Conservation (phyloP, 2,113 vertebrate genomes). For the Tachysurus vachellii region DNA sequence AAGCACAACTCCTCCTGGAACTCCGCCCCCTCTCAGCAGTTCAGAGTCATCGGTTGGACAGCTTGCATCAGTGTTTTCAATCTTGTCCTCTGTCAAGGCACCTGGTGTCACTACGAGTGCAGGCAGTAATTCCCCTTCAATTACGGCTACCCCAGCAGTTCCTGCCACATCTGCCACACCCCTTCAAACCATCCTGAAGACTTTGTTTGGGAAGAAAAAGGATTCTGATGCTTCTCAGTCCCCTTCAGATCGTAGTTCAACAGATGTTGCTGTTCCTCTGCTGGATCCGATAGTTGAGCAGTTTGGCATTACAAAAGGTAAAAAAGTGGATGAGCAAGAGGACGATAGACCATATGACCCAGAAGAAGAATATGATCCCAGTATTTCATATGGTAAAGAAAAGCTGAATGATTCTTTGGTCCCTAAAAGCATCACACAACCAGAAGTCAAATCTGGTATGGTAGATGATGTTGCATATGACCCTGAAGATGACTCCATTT, state of each 20-base stretch:
- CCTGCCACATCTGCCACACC: conserved; percentile 70
- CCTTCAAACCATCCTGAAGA: conserved; percentile 93
- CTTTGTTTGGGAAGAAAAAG: conserved; percentile 90
- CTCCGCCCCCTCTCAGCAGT: conserved; percentile 77
- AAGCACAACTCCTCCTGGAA: conserved; percentile 84
- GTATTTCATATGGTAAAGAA: conserved; percentile 74
- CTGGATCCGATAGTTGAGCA: conserved; percentile 92
- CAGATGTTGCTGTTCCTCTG: conserved; percentile 67
- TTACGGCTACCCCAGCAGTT: conserved; percentile 54
- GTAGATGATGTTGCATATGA: conserved; percentile 92
- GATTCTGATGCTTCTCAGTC: conserved; percentile 77
- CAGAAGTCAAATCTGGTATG: conserved; percentile 55
- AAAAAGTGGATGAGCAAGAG: conserved; percentile 81
- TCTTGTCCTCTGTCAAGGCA: conserved; percentile 76
- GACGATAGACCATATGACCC: conserved; percentile 95
- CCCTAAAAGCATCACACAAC: conserved; percentile 59
- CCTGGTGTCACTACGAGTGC: conserved; percentile 56
- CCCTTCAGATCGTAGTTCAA: conserved; percentile 66
- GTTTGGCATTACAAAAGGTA: conserved; percentile 84
- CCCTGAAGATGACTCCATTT: conserved; percentile 94
- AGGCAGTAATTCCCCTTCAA: conserved; percentile 60
- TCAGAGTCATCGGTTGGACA: conserved; percentile 65
- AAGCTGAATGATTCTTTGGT: conserved; percentile 60
- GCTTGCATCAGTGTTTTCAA: conserved; percentile 72
- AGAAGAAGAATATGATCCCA: conserved; percentile 91